A percentile compares a stretch with the other conserved stretches of the same genome.
Conservation (phyloP, 1,140 invertebrate species). For the Chionoecetes opilio region DNA sequence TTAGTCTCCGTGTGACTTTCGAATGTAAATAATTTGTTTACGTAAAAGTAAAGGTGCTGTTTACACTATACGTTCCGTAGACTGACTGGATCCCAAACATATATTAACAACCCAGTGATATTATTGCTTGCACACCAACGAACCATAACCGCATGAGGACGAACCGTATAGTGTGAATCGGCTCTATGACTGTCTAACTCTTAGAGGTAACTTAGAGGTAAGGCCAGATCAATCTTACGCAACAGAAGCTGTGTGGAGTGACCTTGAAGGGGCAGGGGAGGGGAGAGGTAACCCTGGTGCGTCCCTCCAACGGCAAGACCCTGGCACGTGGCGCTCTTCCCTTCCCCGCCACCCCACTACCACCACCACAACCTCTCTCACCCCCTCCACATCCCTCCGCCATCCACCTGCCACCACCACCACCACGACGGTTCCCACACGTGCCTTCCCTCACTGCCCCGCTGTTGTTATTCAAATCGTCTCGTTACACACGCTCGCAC, state of each 20-base stretch:
- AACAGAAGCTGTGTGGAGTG: not conserved
- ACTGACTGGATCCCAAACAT: too few relatives aligned
- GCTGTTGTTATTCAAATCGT: not conserved
- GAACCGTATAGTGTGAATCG: too few relatives aligned
- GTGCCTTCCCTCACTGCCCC: not conserved
- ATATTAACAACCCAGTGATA: too few relatives aligned
- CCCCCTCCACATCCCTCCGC: not conserved
- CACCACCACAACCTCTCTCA: not conserved
- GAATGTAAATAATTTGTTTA: too few relatives aligned
- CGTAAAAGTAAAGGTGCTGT: too few relatives aligned
- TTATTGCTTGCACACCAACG: too few relatives aligned
- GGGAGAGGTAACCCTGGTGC: not conserved
- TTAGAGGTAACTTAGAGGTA: too few relatives aligned
- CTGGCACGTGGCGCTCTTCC: not conserved
- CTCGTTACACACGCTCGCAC: not conserved
- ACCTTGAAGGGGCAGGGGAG: not conserved
- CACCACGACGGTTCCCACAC: not conserved
- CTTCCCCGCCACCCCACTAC: not conserved
- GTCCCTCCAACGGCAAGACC: not conserved
- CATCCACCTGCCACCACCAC: slow-evolving; percentile 10
- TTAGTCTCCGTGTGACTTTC: too few relatives aligned
- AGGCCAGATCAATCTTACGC: not conserved
- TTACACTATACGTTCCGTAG: too few relatives aligned
- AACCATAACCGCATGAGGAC: too few relatives aligned
- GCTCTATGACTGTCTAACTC: too few relatives aligned